These are phyloP conservation scores for Monomorium pharaonis DNA, from an alignment of 1,140 invertebrate species.

Conservation along the genomic window DNA sequence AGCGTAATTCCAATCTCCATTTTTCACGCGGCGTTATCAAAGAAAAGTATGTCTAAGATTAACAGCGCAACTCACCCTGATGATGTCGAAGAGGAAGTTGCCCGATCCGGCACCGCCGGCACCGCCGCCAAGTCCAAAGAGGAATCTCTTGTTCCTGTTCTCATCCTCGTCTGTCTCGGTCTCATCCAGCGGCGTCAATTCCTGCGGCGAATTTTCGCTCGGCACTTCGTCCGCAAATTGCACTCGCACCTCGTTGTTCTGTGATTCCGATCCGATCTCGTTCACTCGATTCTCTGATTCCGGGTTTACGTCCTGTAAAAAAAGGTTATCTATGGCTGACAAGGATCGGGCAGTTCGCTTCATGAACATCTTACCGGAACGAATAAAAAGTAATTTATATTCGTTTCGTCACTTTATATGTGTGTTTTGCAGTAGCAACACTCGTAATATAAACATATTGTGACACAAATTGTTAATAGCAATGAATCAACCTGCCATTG, in stretches of 20 bases:
- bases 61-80: conserved; percentile 88
- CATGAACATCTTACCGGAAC: not conserved
- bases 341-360: not conserved
- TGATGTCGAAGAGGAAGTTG: conserved; percentile 94
- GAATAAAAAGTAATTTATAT: not conserved
- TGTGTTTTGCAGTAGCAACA: conserved; percentile 12
- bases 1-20: conserved; percentile 11
- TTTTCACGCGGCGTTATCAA: conserved; percentile 4
- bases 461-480: not conserved
- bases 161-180: conserved; percentile 89
- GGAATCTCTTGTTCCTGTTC: conserved; percentile 92
- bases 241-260: conserved; percentile 88
- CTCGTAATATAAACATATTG: not conserved
- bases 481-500: not conserved
- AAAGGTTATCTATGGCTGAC: conserved; percentile 27
- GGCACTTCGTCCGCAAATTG: conserved; percentile 87
- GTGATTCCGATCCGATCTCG: conserved; percentile 85
- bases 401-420: not conserved
- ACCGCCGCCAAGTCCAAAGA: conserved; percentile 88
- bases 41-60: not conserved
- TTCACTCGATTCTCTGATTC: conserved; percentile 83
- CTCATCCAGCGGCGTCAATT: conserved; percentile 86
- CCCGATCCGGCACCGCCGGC: conserved; percentile 89
- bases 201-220: conserved; percentile 84
- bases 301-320: conserved; percentile 81